These are phyloP conservation scores for Boloria selene DNA, from an alignment of 2,888 invertebrate species.

Conservation along the genomic window DNA sequence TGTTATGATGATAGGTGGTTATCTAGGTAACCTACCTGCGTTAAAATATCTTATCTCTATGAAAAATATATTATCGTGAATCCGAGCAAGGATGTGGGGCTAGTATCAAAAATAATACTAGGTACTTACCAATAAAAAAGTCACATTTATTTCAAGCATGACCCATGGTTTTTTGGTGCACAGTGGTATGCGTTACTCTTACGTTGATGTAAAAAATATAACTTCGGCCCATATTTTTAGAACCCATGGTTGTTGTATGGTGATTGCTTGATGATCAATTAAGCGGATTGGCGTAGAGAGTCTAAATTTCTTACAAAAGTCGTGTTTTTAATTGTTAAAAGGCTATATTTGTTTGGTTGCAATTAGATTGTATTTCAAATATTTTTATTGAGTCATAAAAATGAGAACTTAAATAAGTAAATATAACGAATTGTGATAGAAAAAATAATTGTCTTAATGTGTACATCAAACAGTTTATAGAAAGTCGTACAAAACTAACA, in stretches of 20 bases:
- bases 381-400: conserved; percentile 23
- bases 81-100: too few species aligned
- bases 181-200: neutral
- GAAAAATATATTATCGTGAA: too few species aligned
- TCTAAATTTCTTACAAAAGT: conserved; percentile 23
- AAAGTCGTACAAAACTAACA: too few species aligned
- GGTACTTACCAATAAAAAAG: too few species aligned
- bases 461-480: too few species aligned
- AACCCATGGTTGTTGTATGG: conserved; percentile 19
- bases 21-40: too few species aligned
- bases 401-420: conserved; percentile 5
- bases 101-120: too few species aligned
- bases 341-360: conserved; percentile 15
- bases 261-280: conserved; percentile 34
- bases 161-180: too few species aligned
- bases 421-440: neutral
- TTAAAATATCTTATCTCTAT: too few species aligned
- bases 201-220: neutral
- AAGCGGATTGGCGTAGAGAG: conserved; percentile 32
- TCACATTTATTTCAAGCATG: too few species aligned
- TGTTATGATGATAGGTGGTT: too few species aligned
- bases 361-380: conserved; percentile 22
- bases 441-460: neutral
- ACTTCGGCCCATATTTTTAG: conserved; percentile 2
- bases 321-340: conserved; percentile 32